Percentiles rank a stretch among this genome's conserved stretches.
phyloP scores from a whole-genome alignment of 2,797 vertebrate species.

The Danio kyathit region DNA sequence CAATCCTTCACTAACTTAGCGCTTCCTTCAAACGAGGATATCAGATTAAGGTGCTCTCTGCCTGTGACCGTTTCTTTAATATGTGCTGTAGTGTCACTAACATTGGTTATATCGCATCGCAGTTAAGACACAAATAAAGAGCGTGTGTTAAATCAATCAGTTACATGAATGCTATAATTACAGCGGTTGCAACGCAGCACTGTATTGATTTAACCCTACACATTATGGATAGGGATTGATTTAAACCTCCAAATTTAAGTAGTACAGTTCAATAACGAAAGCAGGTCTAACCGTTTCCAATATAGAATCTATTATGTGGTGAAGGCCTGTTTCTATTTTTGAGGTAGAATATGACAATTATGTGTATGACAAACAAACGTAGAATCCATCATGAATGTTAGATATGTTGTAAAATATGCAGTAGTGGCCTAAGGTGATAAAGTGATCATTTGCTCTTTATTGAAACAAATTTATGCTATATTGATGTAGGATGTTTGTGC shows the following conservation, averaged over 20 bases:
- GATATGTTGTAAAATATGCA: too few relatives aligned
- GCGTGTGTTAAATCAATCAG: conserved; percentile 45
- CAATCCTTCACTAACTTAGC: conserved; percentile 69
- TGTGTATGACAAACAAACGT: too few relatives aligned
- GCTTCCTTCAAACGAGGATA: conserved; percentile 76
- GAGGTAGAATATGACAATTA: too few relatives aligned
- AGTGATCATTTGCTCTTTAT: too few relatives aligned
- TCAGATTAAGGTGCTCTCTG: conserved; percentile 65
- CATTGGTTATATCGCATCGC: conserved; percentile 36
- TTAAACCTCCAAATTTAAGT: background rate
- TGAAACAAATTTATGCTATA: too few relatives aligned
- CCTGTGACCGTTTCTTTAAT: conserved; percentile 32
- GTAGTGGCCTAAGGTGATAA: too few relatives aligned
- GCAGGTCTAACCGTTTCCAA: background rate
- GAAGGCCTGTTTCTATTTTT: background rate
- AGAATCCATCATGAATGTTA: too few relatives aligned
- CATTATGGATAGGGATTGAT: background rate
- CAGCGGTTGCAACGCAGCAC: background rate
- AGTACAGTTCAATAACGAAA: background rate
- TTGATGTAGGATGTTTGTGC: too few relatives aligned
- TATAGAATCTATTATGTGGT: background rate
- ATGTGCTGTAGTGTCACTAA: conserved; percentile 49
- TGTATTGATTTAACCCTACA: background rate
- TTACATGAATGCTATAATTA: conserved; percentile 41
- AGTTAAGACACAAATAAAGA: conserved; percentile 26